phyloP scores from a whole-genome alignment of 2,888 invertebrate genomes.

The Parnassius smintheus region DNA sequence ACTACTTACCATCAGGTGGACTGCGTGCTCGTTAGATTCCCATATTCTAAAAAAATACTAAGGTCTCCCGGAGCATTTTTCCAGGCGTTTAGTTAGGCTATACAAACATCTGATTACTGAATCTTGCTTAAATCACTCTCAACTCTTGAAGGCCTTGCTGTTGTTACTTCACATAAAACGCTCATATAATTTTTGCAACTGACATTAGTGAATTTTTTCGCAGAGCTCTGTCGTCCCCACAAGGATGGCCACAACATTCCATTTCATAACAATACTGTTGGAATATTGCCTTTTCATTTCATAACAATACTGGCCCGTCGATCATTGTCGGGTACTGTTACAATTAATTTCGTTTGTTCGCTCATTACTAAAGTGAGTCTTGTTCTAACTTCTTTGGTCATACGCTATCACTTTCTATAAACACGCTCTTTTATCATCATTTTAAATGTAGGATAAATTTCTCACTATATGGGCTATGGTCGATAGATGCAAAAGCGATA shows the following conservation, averaged over 20 bases:
- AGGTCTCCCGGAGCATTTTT: slow-evolving; percentile 39
- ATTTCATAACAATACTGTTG: slow-evolving; percentile 51
- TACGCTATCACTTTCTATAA: slow-evolving; percentile 54
- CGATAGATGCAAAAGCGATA: slow-evolving; percentile 13
- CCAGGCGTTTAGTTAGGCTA: not conserved
- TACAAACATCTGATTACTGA: slow-evolving; percentile 7
- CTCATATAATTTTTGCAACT: slow-evolving; percentile 9
- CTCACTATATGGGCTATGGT: slow-evolving; percentile 4
- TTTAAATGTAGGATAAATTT: slow-evolving; percentile 32
- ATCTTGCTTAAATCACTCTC: slow-evolving; percentile 4
- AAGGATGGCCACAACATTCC: slow-evolving; percentile 17
- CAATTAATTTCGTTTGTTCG: slow-evolving; percentile 66
- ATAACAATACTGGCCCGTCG: slow-evolving; percentile 54
- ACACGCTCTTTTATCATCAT: slow-evolving; percentile 31
- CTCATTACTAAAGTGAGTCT: slow-evolving; percentile 44
- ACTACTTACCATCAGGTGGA: too few species aligned
- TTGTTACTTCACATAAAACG: slow-evolving; percentile 10
- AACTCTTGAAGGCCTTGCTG: slow-evolving; percentile 4
- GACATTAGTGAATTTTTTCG: slow-evolving; percentile 1
- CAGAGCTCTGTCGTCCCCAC: not conserved
- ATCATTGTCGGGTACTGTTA: slow-evolving; percentile 73
- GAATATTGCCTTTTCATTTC: slow-evolving; percentile 38
- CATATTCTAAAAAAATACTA: not conserved
- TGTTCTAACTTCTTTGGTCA: slow-evolving; percentile 49
- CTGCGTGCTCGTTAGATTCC: too few species aligned